Percentiles rank a stretch among this genome's conserved stretches.
These are phyloP conservation scores for Idris sp. DNA, from an alignment of 1,140 invertebrate genomes.

Conservation along the genomic window DNA sequence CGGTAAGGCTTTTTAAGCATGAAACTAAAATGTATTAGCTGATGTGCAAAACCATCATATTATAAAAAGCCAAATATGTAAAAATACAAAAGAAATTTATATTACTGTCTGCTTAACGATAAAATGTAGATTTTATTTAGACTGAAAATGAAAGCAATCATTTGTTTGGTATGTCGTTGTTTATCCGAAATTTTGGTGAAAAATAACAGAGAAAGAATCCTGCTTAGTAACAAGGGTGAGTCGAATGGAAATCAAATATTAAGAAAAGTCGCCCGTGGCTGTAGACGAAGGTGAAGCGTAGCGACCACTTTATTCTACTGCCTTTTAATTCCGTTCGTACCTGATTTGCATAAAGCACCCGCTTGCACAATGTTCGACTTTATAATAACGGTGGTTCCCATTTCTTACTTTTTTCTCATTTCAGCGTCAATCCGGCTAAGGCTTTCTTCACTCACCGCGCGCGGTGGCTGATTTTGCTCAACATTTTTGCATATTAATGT, in stretches of 20 bases:
- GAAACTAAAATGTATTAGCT: too few species aligned
- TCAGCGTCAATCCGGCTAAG: conserved; percentile 31
- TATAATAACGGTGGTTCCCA: conserved; percentile 58
- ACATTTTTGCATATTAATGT: conserved; percentile 52
- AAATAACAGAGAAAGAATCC: conserved; percentile 19
- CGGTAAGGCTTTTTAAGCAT: too few species aligned
- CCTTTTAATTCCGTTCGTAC: conserved; percentile 72
- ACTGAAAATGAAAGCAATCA: conserved; percentile 27
- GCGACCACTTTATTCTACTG: conserved; percentile 67
- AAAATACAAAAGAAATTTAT: too few species aligned
- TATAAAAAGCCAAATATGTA: too few species aligned
- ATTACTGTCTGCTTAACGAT: too few species aligned
- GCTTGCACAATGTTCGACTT: conserved; percentile 61
- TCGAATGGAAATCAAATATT: conserved; percentile 56
- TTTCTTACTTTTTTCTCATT: conserved; percentile 58
- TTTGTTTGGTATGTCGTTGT: conserved; percentile 30
- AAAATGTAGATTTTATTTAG: conserved; percentile 24
- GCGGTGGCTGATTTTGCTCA: conserved; percentile 15
- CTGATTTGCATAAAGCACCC: conserved; percentile 69
- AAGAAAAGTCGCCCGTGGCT: conserved; percentile 57
- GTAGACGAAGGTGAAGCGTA: conserved; percentile 54
- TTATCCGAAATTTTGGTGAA: conserved; percentile 35
- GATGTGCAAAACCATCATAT: too few species aligned
- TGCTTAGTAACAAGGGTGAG: conserved; percentile 29
- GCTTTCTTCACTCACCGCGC: conserved; percentile 34